Evolutionary conservation across 2,888 invertebrate species (phyloP), one percentile per base, ranked within the genome.

Genomic region (Lottia scabra): DNA sequence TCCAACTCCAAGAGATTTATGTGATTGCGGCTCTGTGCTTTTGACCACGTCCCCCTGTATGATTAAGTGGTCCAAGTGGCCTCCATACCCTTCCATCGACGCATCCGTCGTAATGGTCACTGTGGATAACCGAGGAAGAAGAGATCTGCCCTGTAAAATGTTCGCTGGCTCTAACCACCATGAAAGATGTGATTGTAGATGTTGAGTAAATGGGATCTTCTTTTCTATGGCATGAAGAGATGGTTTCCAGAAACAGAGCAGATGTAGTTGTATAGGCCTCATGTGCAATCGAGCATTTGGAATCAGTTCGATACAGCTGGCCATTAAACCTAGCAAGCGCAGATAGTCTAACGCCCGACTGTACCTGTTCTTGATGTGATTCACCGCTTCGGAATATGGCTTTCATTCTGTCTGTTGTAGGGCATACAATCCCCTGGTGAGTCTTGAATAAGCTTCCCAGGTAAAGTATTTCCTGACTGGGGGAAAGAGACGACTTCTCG

Each of bases 401-500:
- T 6, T 30, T 27, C 30, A 72, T 15, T 65, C 76, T 70, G 56
- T 76, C 73, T 66, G 15, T 8, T 46, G 75, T 73, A 64, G 71
- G 71, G 13, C 38, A 64, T 0, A 78, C 71, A 23, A 71, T n/a
- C 6, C 70, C 75, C 44, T 67, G 63, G 13, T 43, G 43, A n/a
- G 75, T n/a, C 67, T 56, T 30, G 56, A 73, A 71, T 12, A 65
- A n/a, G 15, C 30, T 71, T 30, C 45, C 73, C 70, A 71, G 68
- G 63, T 74, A 74, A 23, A 45, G 65, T 16, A 76, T 23, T 19
- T 30, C 45, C 44, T 74, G 74, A 63, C n/a, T 63, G 23, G 76
- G 78, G n/a, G 48, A 46, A 65, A 78, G 56, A 27, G 23, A 26
- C 13, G 76, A 76, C 43, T 76, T 78, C 63, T 75, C 65, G 65